Evolutionary conservation across 2,113 vertebrate genomes (phyloP).

Genomic region (Macroglossus sobrinus): DNA sequence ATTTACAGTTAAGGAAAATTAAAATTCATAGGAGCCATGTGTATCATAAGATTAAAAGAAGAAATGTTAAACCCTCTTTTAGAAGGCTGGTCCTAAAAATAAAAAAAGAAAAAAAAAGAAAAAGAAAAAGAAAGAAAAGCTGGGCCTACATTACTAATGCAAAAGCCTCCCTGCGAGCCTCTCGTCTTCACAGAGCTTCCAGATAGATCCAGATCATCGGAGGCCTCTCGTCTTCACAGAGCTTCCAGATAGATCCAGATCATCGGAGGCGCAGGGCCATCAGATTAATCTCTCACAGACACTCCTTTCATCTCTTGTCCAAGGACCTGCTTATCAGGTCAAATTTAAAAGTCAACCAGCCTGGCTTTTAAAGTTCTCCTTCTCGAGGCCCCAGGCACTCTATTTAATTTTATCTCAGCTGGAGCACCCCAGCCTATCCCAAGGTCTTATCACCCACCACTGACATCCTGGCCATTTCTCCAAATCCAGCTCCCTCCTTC

Average conservation of each 20-base stretch:
- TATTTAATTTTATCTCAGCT: slow-evolving; percentile 41
- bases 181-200: background rate
- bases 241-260: slow-evolving; percentile 25
- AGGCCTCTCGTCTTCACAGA: background rate
- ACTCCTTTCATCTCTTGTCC: slow-evolving; percentile 70
- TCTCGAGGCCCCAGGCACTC: background rate
- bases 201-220: slow-evolving; percentile 32
- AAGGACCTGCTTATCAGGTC: slow-evolving; percentile 69
- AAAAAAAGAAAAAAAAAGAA: too few species aligned
- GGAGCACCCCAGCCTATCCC: slow-evolving; percentile 16
- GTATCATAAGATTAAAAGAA: background rate
- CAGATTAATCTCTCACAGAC: slow-evolving; percentile 68
- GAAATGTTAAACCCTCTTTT: background rate
- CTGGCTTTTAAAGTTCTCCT: slow-evolving; percentile 54
- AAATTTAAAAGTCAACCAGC: slow-evolving; percentile 61
- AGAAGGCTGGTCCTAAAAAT: background rate
- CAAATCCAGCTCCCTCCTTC: slow-evolving; percentile 2
- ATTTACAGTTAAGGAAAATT: background rate
- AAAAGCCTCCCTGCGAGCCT: background rate
- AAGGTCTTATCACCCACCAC: slow-evolving; percentile 43
- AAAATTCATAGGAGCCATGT: background rate
- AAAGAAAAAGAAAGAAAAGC: too few species aligned
- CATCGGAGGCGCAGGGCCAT: slow-evolving; percentile 59
- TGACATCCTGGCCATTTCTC: background rate
- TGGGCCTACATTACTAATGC: background rate